Base-by-base conservation (phyloP, 1,140 invertebrate species). In the Mizuhopecten yessoensis region DNA sequence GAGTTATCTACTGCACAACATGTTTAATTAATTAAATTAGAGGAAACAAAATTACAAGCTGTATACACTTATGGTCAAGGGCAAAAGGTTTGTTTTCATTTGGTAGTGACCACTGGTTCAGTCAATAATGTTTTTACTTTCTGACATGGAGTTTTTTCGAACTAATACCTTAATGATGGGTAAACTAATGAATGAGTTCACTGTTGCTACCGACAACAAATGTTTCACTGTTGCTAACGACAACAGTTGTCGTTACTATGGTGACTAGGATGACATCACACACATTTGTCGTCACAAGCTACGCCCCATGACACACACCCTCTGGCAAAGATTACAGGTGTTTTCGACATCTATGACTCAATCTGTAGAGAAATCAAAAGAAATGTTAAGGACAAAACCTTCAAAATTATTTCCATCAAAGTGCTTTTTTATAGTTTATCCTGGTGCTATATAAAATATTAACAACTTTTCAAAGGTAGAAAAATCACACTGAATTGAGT, bases 61-160 rank as follows among this genome's bases (percentile, higher is more conserved):
- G n/a, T 75, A 75, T 75, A 75, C 57, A 75, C n/a, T 75, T n/a
- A 75, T 75, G 57, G 57, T n/a, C 57, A 75, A 75, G n/a, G 57
- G 57, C 5, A 75, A 29, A 75, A 20, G 57, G 23, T 75, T 75
- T 75, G 42, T 45, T 20, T 39, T 45, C 17, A 45, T 45, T 17
- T 75, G 57, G 57, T 75, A n/a, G 57, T 29, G 11, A 3, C n/a
- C n/a, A 29, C 11, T 75, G 57, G 57, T 75, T 39, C 36, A 39
- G 36, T 5, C 36, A 39, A 39, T 39, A 13, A 39, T 39, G 13
- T 39, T 75, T 29, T 75, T 75, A n/a, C 29, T 29, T 45, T 17
- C 17, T 45, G 42, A 45, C 42, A 45, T 45, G 42, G 42, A 45
- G 42, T 45, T 45, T 17, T 45, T 17, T 45, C n/a, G 42, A 7